Base-by-base conservation (phyloP, 2,797 vertebrate genomes). In the Neosalanx taihuensis region DNA sequence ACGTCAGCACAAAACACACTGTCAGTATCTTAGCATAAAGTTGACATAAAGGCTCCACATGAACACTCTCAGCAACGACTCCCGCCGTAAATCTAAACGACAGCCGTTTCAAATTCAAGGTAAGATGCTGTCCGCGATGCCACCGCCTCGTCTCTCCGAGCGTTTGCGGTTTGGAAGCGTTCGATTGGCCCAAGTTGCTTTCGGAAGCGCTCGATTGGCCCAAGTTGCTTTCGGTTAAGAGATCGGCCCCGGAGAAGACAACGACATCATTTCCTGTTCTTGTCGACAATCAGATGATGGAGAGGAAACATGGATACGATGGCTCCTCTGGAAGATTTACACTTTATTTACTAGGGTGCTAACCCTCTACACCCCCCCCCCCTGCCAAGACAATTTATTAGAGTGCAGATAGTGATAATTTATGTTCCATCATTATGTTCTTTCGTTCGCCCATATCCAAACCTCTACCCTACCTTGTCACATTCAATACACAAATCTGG, bases 281-380 rank as follows among this genome's bases (percentile, higher is more conserved):
- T 41, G 72, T 82, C 74, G 76, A 71, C 73, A 67, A 51, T 79
- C 70, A 68, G 61, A 74, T 64, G 74, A 81, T 59, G 30, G 69
- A 70, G n/a, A 37, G 57, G 67, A 73, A 76, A 65, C 49, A 1
- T 9, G 17, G 64, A 82, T 84, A 74, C 76, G 76, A 81, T 68
- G 56, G 66, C 76, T 30, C 51, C 71, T 1, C 75, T 78, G 75
- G 82, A 73, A 77, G 76, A 83, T 85, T 83, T 82, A 78, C 66
- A 61, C 18, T 12, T n/a, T 41, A 20, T 79, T 71, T 53, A 64
- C 64, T 23, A 74, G 35, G 70, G 37, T 17, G 29, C 68, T 76
- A 81, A 80, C 77, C 77, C 70, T 41, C 68, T 61, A 51, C 4
- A 62, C 70, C 37, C 33, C 35, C 0, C 18, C 10, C 49, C 81